These are phyloP conservation scores for Eutrigla gurnardus DNA, from an alignment of 2,797 vertebrate genomes.

Conservation along the genomic window DNA sequence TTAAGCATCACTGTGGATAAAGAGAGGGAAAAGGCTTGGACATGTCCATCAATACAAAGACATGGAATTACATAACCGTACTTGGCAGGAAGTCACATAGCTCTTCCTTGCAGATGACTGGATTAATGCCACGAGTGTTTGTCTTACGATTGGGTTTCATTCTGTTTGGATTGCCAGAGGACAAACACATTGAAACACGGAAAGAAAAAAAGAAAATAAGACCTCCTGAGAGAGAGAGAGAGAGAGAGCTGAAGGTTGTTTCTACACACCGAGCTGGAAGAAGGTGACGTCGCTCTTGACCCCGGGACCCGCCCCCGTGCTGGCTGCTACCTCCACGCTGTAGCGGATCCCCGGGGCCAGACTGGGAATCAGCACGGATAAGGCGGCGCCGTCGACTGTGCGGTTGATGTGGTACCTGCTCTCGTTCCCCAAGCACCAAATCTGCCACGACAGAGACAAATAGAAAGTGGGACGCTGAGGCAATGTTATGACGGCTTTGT, in stretches of 20 bases:
- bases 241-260: slow-evolving; percentile 21
- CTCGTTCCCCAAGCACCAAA: slow-evolving; percentile 99
- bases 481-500: slow-evolving; percentile 18
- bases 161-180: slow-evolving; percentile 27
- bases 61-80: slow-evolving; percentile 49
- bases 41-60: slow-evolving; percentile 41
- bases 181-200: slow-evolving; percentile 13
- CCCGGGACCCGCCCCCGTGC: slow-evolving; percentile 92
- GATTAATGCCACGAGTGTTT: slow-evolving; percentile 67
- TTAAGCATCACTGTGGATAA: slow-evolving; percentile 30
- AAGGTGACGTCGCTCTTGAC: slow-evolving; percentile 94
- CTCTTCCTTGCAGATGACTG: slow-evolving; percentile 51
- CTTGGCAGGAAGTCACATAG: slow-evolving; percentile 47
- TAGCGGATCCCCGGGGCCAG: slow-evolving; percentile 94
- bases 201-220: neutral
- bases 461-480: slow-evolving; percentile 32
- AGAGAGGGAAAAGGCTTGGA: slow-evolving; percentile 53
- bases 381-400: slow-evolving; percentile 91
- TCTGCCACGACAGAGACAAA: slow-evolving; percentile 77
- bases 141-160: slow-evolving; percentile 41
- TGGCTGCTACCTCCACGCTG: slow-evolving; percentile 94
- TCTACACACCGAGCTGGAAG: slow-evolving; percentile 93
- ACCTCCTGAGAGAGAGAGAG: slow-evolving; percentile 15
- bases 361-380: slow-evolving; percentile 92
- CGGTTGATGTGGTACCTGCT: slow-evolving; percentile 96